Evolutionary conservation across 2,113 vertebrate genomes (phyloP), one percentile per base, ranked within the genome.

Genomic region (Isichthys henryi): DNA sequence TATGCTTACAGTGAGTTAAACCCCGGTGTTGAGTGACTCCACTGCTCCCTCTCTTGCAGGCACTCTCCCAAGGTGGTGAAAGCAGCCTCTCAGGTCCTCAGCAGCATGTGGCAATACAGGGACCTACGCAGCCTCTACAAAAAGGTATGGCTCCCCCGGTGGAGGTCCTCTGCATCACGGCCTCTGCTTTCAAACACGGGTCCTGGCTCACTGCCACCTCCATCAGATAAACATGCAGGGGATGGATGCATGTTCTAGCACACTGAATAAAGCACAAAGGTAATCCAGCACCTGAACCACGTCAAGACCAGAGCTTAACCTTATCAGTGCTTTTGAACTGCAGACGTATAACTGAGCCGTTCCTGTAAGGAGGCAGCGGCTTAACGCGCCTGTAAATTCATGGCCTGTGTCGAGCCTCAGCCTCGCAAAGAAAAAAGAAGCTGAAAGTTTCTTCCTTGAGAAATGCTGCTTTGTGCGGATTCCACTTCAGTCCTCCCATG

Each of bases 91-190:
- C 98, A 99, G 95, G 98, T 99, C 93, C 96, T 99, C 83, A 99
- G 97, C 96, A 99, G 98, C 94, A 99, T 99, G 98, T 99, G 98
- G 98, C 98, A 99, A 93, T 99, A 99, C 95, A 97, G 98, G 93
- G 98, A 99, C 93, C 97, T 99, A 91, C 97, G 98, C 94, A 99
- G 97, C 96, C 97, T 99, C 92, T 99, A 99, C 96, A 99, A 99
- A 91, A 99, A 99, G 98, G 98, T 99, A 96, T 11, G 10, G 31
- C 49, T 39, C 85, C n/a, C 50, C 82, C 1, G 1, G 31, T 15
- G 74, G 74, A 13, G 13, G 13, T 80, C 19, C 83, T 84, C 35
- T 3, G 17, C 35, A 45, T 45, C 21, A 11, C 82, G 10, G 8
- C 39, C 82, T 84, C 17, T 43, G 19, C 66, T 4, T 35, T 46